Evolutionary conservation across 2,888 invertebrate species (phyloP).

Genomic region (Conomelus anceps): DNA sequence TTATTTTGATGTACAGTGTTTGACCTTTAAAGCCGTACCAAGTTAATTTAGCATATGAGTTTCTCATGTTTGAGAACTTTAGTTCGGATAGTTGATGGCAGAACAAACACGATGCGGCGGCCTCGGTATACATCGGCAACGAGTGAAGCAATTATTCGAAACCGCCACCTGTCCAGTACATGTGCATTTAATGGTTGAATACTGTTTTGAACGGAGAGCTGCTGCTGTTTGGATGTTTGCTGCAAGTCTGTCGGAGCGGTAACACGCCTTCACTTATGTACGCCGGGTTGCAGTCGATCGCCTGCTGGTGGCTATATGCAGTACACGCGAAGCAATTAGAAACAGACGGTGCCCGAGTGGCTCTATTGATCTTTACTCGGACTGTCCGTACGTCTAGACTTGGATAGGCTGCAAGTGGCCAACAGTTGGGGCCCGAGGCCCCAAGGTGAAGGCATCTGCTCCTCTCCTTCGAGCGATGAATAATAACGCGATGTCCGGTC

Average conservation of each 20-base stretch:
- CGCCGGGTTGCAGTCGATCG: background rate
- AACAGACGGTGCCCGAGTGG: background rate
- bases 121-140: too few relatives aligned
- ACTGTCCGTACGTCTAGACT: background rate
- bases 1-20: background rate
- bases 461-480: background rate
- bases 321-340: background rate
- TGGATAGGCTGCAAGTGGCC: background rate
- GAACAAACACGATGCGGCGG: background rate
- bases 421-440: background rate
- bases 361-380: background rate
- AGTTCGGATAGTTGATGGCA: background rate
- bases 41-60: background rate
- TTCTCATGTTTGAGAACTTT: background rate
- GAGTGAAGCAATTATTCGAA: background rate
- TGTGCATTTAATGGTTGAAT: background rate
- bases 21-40: background rate
- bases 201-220: background rate
- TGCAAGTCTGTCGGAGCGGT: background rate
- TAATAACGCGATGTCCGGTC: background rate
- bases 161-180: background rate
- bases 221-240: too few relatives aligned
- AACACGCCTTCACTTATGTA: background rate
- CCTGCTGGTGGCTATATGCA: background rate
- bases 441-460: background rate